phyloP scores from a whole-genome alignment of 2,888 invertebrate genomes.

The Drosophila bunnanda region DNA sequence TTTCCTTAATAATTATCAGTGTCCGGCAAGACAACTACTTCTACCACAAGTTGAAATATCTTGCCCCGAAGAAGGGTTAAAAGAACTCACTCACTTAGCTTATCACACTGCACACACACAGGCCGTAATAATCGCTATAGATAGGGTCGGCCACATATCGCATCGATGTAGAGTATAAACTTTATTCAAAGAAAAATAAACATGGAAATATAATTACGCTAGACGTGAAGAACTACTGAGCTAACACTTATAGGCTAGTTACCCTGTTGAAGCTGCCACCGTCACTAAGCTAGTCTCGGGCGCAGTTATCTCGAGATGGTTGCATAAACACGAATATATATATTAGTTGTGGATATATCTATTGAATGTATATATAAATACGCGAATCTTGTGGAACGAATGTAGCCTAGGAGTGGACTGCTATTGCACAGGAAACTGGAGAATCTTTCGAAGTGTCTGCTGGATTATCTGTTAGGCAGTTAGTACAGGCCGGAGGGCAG shows the following conservation, averaged over 20 bases:
- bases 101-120: conserved; percentile 1
- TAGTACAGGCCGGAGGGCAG: conserved; percentile 90
- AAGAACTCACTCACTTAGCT: not conserved
- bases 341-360: conserved; percentile 12
- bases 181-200: conserved; percentile 39
- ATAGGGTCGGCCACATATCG: not conserved
- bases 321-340: conserved; percentile 19
- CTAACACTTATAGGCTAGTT: conserved; percentile 50
- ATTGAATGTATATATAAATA: conserved; percentile 34
- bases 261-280: conserved; percentile 76
- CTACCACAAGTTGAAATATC: conserved; percentile 5
- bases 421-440: conserved; percentile 69
- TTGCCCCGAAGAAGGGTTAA: conserved; percentile 14
- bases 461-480: conserved; percentile 31
- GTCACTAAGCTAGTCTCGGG: conserved; percentile 52
- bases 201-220: conserved; percentile 22
- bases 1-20: not conserved
- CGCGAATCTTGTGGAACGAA: conserved; percentile 21
- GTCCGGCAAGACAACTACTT: not conserved
- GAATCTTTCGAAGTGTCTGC: conserved; percentile 17
- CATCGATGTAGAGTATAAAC: conserved; percentile 9
- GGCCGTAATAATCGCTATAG: not conserved
- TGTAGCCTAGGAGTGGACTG: conserved; percentile 39
- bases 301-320: conserved; percentile 29
- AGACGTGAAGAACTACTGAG: conserved; percentile 19